These are phyloP conservation scores for Drosophila neotestacea DNA, from an alignment of 2,888 invertebrate species.

Conservation along the genomic window DNA sequence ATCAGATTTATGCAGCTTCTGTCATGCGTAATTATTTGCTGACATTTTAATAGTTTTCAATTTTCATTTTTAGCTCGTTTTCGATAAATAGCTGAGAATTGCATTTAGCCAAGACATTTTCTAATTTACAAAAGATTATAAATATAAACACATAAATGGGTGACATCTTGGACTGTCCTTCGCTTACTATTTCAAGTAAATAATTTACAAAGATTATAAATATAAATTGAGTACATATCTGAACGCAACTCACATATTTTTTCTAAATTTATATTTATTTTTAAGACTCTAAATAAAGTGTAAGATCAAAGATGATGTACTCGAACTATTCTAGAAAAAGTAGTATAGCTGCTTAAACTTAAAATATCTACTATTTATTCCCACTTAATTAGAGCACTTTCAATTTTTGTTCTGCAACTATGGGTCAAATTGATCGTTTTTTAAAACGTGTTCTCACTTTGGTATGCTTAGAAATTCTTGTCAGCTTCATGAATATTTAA, in stretches of 20 bases:
- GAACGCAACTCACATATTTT: not conserved
- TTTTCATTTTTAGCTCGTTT: constrained; percentile 32
- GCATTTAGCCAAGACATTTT: constrained; percentile 5
- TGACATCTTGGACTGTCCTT: not conserved
- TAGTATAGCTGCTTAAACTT: too few relatives aligned
- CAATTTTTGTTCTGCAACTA: not conserved
- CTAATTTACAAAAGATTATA: not conserved
- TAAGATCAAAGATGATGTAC: too few relatives aligned
- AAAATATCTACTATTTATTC: too few relatives aligned
- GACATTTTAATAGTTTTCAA: constrained; percentile 76
- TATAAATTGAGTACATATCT: too few relatives aligned
- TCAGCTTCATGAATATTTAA: constrained; percentile 68
- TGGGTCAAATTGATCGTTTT: constrained; percentile 12
- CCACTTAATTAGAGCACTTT: not conserved
- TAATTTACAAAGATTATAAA: too few relatives aligned
- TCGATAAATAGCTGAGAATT: constrained; percentile 8
- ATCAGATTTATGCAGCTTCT: constrained; percentile 69
- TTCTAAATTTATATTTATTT: too few relatives aligned
- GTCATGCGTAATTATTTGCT: constrained; percentile 76
- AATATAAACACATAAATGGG: not conserved
- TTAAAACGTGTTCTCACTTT: constrained; percentile 7
- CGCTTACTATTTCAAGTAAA: not conserved
- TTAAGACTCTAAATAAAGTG: too few relatives aligned
- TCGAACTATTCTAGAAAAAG: too few relatives aligned
- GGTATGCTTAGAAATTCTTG: constrained; percentile 24